Base-by-base conservation (phyloP, 1,140 invertebrate genomes). In the Drosophila gunungcola region DNA sequence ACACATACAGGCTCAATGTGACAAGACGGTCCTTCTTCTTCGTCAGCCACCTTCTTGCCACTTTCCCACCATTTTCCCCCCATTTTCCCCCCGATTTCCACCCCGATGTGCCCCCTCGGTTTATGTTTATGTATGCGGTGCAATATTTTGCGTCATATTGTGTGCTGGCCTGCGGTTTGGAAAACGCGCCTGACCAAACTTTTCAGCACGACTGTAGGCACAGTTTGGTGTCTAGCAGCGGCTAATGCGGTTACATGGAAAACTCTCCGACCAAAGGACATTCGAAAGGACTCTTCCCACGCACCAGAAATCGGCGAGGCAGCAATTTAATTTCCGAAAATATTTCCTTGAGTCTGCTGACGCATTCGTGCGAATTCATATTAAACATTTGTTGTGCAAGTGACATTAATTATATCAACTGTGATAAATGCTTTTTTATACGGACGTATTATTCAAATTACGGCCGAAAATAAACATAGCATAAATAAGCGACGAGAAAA, bases 121-220 rank as follows among this genome's bases (percentile, higher is more conserved):
- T 82, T 75, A 68, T 84, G 84, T 90, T 89, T 89, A 89, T 89
- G 84, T 89, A 84, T 88, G 79, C 70, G 54, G 54, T 79, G 83
- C 79, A 86, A 88, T 86, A 86, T 88, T 78, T 73, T 88, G 75
- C 84, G 79, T 78, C 83, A 86, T 83, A 88, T 79, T 86, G 83
- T 86, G 69, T 61, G 60, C 76, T 74, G 75, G 72, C 32, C 79
- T 78, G 73, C 51, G 79, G 83, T 67, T 72, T 68, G 46, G 38
- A 68, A 65, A 68, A 65, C 55, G 72, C 36, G 60, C 68, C 52
- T 41, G 65, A 36, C 43, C 13, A 65, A 65, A 68, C 51, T 88
- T 81, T 82, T 68, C 41, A 74, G 80, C 64, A 60, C 42, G 65
- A 68, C 61, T 68, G 78, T 84, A 80, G 81, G 81, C 80, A 63